These are phyloP conservation scores for Muraenolepis orangiensis DNA, from an alignment of 2,797 vertebrate genomes.

Conservation along the genomic window DNA sequence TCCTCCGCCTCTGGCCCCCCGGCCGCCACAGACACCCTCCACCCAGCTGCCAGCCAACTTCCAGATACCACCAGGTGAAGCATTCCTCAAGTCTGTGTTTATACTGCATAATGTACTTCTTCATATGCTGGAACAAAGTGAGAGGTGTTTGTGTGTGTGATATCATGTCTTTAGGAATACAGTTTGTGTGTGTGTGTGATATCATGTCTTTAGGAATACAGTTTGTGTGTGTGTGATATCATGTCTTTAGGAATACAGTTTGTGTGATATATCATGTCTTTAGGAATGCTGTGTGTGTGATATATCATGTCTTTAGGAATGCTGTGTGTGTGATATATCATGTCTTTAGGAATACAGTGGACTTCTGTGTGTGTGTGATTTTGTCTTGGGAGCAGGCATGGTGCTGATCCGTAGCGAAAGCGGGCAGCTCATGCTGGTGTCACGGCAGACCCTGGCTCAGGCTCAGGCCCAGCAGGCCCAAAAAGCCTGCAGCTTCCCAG, in stretches of 20 bases:
- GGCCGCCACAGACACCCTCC: constrained; percentile 39
- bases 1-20: constrained; percentile 43
- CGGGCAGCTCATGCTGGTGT: constrained; percentile 91
- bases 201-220: too few species aligned
- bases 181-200: too few species aligned
- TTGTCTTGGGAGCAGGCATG: constrained; percentile 72
- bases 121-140: too few species aligned
- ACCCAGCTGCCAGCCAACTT: constrained; percentile 69
- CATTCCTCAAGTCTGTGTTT: background rate
- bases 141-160: too few species aligned
- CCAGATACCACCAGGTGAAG: constrained; percentile 71
- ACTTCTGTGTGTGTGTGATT: background rate
- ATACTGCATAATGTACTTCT: too few species aligned
- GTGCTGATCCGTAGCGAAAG: constrained; percentile 88
- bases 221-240: too few species aligned
- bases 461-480: constrained; percentile 68
- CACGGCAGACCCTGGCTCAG: constrained; percentile 84
- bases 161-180: too few species aligned
- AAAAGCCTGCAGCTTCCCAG: constrained; percentile 34
- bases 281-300: too few species aligned
- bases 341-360: background rate
- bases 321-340: too few species aligned
- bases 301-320: too few species aligned
- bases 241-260: too few species aligned
- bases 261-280: too few species aligned